Percentiles rank a stretch among this genome's conserved stretches.
Conservation (phyloP, 2,888 invertebrate species). For the Cataglyphis altisquamis region DNA sequence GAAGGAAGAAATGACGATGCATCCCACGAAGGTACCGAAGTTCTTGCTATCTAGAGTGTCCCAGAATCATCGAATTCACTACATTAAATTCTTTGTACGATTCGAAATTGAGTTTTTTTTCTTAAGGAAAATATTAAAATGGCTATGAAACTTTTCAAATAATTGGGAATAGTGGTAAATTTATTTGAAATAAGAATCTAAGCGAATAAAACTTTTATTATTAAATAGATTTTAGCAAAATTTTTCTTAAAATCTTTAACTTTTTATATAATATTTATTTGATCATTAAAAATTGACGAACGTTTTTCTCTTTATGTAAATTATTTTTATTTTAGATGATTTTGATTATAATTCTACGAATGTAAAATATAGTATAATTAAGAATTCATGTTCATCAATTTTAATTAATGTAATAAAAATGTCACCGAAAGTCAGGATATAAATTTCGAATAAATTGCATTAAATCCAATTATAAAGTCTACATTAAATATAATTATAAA, state of each 20-base stretch:
- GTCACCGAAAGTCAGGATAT: neutral
- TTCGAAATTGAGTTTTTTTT: neutral
- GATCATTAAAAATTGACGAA: neutral
- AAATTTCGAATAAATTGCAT: neutral
- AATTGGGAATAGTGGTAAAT: neutral
- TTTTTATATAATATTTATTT: neutral
- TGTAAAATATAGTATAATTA: neutral
- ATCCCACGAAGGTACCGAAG: neutral
- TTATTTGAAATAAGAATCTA: neutral
- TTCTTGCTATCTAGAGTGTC: neutral
- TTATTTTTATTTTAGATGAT: neutral
- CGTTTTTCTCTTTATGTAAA: neutral
- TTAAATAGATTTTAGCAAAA: neutral
- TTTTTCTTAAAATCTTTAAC: neutral
- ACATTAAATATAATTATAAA: neutral
- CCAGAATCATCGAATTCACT: neutral
- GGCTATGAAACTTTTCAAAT: no score
- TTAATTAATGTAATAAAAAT: neutral
- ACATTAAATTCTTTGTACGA: neutral
- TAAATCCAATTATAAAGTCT: neutral
- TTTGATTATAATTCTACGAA: neutral
- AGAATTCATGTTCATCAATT: neutral
- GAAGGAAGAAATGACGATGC: slow-evolving; percentile 46
- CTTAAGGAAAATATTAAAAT: neutral
- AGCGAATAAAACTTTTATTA: neutral